Evolutionary conservation across 2,888 invertebrate genomes (phyloP).

Genomic region (Thelaira solivaga): DNA sequence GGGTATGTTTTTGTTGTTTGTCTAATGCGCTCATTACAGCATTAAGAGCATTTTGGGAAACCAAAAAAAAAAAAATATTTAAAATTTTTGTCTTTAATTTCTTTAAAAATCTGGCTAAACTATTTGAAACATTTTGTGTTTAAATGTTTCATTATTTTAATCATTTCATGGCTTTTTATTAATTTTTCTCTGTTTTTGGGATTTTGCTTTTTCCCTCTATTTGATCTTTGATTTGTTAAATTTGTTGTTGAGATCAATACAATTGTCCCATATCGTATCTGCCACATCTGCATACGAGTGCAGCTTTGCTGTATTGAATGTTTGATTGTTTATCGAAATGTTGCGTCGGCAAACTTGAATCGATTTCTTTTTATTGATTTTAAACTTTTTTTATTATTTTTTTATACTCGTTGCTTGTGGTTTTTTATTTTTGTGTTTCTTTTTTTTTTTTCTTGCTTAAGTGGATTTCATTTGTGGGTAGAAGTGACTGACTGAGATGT

Average conservation of each 20-base stretch:
- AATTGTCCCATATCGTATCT: conserved; percentile 44
- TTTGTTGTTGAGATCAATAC: conserved; percentile 50
- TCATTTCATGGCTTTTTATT: conserved; percentile 10
- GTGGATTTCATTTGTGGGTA: conserved; percentile 52
- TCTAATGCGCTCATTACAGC: conserved; percentile 24
- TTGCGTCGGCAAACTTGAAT: conserved; percentile 59
- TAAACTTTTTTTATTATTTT: conserved; percentile 30
- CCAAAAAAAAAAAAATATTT: conserved; percentile 7
- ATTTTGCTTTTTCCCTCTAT: conserved; percentile 24
- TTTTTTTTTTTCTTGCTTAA: conserved; percentile 32
- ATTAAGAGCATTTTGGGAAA: conserved; percentile 15
- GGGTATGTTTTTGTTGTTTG: neutral
- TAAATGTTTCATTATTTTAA: conserved; percentile 36
- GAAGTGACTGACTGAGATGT: conserved; percentile 12
- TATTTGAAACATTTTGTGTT: conserved; percentile 30
- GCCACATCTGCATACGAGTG: neutral
- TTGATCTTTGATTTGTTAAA: conserved; percentile 61
- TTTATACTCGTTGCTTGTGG: neutral
- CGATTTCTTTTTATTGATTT: conserved; percentile 56
- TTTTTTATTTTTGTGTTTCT: neutral
- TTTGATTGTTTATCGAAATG: conserved; percentile 7
- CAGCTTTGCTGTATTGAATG: neutral
- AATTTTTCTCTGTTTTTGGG: neutral
- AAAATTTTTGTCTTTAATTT: too few species aligned
- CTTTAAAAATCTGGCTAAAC: too few species aligned